Percentiles rank a stretch among this genome's conserved stretches.
Evolutionary conservation across 1,140 invertebrate species (phyloP).

Genomic region (Ceratina japonica): DNA sequence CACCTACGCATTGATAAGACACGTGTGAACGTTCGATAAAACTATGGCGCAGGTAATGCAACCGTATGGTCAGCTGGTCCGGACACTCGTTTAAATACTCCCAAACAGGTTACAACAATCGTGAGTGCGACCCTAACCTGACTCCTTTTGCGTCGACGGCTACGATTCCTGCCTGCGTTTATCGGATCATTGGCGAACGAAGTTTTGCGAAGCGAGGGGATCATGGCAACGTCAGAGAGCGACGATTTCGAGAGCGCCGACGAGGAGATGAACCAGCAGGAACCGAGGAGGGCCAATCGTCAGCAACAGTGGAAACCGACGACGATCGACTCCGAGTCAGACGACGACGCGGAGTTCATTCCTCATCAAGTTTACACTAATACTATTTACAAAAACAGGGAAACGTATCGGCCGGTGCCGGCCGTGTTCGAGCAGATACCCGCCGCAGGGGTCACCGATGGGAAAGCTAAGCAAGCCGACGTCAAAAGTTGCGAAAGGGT

Average conservation of each 20-base stretch:
- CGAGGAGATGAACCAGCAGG: slow-evolving; percentile 76
- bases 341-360: slow-evolving; percentile 76
- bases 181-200: neutral
- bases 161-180: neutral
- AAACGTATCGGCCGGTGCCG: neutral
- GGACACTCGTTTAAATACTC: no score
- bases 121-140: no score
- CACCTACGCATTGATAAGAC: no score
- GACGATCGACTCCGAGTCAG: slow-evolving; percentile 82
- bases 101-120: no score
- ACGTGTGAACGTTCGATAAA: no score
- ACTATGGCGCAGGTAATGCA: no score
- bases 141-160: no score
- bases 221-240: slow-evolving; percentile 86
- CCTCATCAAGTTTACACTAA: slow-evolving; percentile 4
- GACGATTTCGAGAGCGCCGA: slow-evolving; percentile 86
- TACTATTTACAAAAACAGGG: neutral
- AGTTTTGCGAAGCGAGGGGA: slow-evolving; percentile 18
- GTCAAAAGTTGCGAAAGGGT: neutral
- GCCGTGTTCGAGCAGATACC: neutral
- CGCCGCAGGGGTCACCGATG: no score
- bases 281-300: slow-evolving; percentile 27
- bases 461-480: neutral
- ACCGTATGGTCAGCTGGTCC: no score
- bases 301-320: slow-evolving; percentile 10